phyloP scores from a whole-genome alignment of 1,140 invertebrate genomes.

The Coboldia fuscipes region DNA sequence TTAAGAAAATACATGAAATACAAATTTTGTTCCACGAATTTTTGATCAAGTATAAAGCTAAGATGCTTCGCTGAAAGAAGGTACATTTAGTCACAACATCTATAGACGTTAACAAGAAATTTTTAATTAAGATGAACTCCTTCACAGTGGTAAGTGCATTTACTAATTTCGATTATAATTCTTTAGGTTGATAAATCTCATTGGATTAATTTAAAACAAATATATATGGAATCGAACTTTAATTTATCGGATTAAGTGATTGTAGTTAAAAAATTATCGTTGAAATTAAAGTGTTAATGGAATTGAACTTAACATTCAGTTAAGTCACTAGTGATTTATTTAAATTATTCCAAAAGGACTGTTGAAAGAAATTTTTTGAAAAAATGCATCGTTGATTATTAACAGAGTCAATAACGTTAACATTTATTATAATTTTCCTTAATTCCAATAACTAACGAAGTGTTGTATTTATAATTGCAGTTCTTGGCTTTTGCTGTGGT shows the following conservation, averaged over 20 bases:
- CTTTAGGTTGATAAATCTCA: neutral
- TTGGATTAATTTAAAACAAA: neutral
- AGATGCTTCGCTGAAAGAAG: too few species aligned
- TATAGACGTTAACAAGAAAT: constrained; percentile 21
- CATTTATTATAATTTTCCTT: neutral
- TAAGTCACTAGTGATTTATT: neutral
- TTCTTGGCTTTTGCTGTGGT: constrained; percentile 38
- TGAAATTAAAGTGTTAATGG: neutral
- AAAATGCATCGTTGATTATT: too few species aligned
- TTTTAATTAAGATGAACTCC: constrained; percentile 21
- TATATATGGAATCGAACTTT: constrained; percentile 2
- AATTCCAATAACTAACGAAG: neutral
- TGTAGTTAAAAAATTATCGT: neutral
- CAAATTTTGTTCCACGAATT: too few species aligned
- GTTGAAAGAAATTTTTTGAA: too few species aligned
- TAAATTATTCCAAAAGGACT: neutral
- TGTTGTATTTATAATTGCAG: constrained; percentile 24
- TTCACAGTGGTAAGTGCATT: constrained; percentile 21
- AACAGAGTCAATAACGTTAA: neutral
- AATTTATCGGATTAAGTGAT: constrained; percentile 1
- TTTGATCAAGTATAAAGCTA: too few species aligned
- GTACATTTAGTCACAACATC: constrained; percentile 22
- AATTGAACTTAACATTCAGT: neutral
- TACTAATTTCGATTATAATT: neutral
- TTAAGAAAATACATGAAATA: too few species aligned